Evolutionary conservation across 2,113 vertebrate genomes (phyloP), one percentile per base, ranked within the genome.

Genomic region (Ptilorrhoa leucosticta): DNA sequence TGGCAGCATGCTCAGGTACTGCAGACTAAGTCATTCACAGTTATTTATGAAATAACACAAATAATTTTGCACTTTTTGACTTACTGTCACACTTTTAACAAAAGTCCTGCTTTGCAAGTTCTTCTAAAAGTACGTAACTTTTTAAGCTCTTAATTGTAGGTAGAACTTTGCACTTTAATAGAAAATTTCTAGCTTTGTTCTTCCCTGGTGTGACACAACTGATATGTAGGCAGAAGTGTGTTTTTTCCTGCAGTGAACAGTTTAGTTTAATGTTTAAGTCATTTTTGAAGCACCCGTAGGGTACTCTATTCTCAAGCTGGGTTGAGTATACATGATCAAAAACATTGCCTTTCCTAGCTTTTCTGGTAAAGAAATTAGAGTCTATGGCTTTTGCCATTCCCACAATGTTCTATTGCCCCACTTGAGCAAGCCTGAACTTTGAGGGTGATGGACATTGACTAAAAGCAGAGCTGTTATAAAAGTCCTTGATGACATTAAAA

Each of bases 151-250:
- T 0, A 0, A 5, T 23, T 89, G 79, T 19, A 16, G 2, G 30
- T 45, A 31, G 22, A n/a, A 33, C 13, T 77, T 54, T 33, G 6
- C 3, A 28, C 11, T 83, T 76, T 28, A n/a, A 31, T 13, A 53
- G 31, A 70, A 70, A 66, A 70, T 39, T 15, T 68, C n/a, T 28
- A n/a, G 31, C 5, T 71, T 71, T 35, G 6, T 9, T 83, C 37
- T 57, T 63, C 31, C 23, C 23, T 83, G 21, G 5, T 1, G 1
- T 63, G 35, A 15, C 11, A 60, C 5, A 7, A 54, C 4, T 7
- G 8, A 48, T 39, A 11, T 4, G 9, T 1, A 2, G 21, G 8
- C 16, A 64, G 28, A 91, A 42, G 21, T 20, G 31, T 1, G 0
- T 13, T 68, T 81, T 47, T 50, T 68, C 58, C 22, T 65, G 33